A percentile compares a stretch with the other conserved stretches of the same genome.
Conservation (phyloP, 53 echinoderm and acorn worm genomes). For the Actinopyga echinites region DNA sequence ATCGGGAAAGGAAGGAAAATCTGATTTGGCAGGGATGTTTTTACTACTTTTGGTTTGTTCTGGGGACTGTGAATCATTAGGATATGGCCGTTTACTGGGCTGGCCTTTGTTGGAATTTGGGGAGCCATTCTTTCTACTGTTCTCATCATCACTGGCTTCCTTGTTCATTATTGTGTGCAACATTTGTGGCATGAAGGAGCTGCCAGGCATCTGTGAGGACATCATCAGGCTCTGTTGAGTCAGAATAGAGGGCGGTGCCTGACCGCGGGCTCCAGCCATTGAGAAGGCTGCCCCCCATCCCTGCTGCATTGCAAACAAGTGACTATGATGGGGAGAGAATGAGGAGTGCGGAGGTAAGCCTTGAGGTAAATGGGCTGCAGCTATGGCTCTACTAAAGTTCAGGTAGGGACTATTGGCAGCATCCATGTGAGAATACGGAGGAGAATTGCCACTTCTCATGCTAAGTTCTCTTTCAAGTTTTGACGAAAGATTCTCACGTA, state of each 20-base stretch:
- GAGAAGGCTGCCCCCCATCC: conserved; percentile 47
- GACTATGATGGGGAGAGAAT: conserved; percentile 70
- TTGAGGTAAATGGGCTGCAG: conserved; percentile 67
- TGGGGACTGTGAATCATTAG: conserved; percentile 66
- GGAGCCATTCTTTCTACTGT: conserved; percentile 44
- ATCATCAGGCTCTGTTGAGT: conserved; percentile 58
- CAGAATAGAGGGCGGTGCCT: conserved; percentile 70
- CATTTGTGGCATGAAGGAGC: conserved; percentile 45
- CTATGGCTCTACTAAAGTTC: conserved; percentile 63
- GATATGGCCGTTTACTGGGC: conserved; percentile 64
- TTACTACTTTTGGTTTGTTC: conserved; percentile 75
- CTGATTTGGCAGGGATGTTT: conserved; percentile 61
- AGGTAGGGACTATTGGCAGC: conserved; percentile 34
- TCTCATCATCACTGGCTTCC: not conserved
- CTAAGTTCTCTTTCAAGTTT: conserved; percentile 47
- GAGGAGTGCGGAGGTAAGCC: conserved; percentile 78
- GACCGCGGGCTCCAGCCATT: conserved; percentile 23
- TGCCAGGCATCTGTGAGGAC: conserved; percentile 36
- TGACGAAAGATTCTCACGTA: conserved; percentile 32
- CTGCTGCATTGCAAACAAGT: conserved; percentile 75
- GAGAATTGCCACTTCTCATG: conserved; percentile 38
- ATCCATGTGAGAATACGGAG: conserved; percentile 41
- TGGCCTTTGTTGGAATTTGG: conserved; percentile 51
- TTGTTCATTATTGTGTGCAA: conserved; percentile 34
- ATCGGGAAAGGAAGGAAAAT: conserved; percentile 61